phyloP scores from a whole-genome alignment of 2,113 vertebrate species.

The Nerophis lumbriciformis region DNA sequence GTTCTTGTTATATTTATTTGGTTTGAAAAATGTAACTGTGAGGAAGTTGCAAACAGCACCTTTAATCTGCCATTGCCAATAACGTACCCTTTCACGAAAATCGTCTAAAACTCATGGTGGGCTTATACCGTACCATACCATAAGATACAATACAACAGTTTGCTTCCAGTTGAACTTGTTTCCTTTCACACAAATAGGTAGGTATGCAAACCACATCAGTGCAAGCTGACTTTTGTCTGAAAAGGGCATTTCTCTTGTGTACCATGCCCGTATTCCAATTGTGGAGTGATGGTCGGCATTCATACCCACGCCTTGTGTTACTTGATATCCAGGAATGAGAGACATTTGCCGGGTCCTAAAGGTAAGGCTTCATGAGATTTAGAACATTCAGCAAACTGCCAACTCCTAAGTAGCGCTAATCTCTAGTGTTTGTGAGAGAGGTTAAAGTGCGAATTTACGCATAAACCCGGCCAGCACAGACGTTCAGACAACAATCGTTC shows the following conservation, averaged over 20 bases:
- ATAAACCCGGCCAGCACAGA: neutral
- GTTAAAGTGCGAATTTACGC: conserved; percentile 1
- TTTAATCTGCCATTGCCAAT: no score
- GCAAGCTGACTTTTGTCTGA: no score
- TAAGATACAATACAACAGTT: no score
- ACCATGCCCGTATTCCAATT: conserved; percentile 32
- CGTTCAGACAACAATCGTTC: neutral
- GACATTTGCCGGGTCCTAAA: conserved; percentile 42
- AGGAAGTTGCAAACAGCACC: no score
- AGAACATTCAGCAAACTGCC: neutral
- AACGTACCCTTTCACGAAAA: no score
- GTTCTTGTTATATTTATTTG: no score
- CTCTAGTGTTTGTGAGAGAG: neutral
- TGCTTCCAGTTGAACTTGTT: neutral
- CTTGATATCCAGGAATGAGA: conserved; percentile 18
- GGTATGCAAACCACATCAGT: no score
- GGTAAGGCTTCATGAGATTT: conserved; percentile 24
- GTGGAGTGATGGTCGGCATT: conserved; percentile 18
- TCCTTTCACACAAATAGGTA: neutral
- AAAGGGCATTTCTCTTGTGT: neutral
- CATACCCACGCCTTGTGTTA: neutral
- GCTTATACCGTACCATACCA: no score
- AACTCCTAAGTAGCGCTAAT: no score
- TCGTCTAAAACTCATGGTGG: no score
- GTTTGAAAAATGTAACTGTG: no score